Evolutionary conservation across 2,113 vertebrate genomes (phyloP), one percentile per base, ranked within the genome.

Genomic region (Erythrocercus mccallii): DNA sequence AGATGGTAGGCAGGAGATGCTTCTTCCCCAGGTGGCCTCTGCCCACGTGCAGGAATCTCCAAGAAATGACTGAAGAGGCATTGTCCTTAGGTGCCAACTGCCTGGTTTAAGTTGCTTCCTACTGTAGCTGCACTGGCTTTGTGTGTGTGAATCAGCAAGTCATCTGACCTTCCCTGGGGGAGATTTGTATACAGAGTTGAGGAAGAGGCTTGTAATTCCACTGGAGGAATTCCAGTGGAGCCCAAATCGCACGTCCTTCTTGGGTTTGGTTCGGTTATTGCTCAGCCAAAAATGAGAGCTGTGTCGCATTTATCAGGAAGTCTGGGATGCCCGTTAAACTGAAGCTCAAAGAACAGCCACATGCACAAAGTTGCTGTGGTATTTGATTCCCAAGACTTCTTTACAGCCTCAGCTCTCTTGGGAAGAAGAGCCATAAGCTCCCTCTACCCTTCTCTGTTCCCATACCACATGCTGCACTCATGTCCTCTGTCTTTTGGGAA

Each of bases 21-120:
- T 91, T 40, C 77, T 91, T 94, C 83, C 30, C 65, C 82, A 62
- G 44, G 73, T 48, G 94, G 83, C 83, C 48, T 68, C 81, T 91
- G 76, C 69, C 92, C 91, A 92, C 23, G 0, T 68, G 73, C 89
- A 81, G 48, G 47, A 61, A 92, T 78, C 92, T 95, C 81, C 92
- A 82, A 51, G 40, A 87, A 22, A 31, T 0, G 0, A 27, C 25
- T 62, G 78, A 51, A 16, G 4, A 37, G 88, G 68, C 60, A 23
- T 64, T 74, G 89, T 79, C 77, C 92, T 70, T 62, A 25, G 51
- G 44, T 79, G 60, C 69, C 31, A 31, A 2, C 66, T 58, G 25
- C 65, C 56, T 80, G 5, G 1, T 60, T 38, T 17, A 4, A 44
- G 24, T 33, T 66, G 69, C 78, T 66, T 86, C 61, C 71, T 56